Conservation (phyloP, 2,797 vertebrate genomes). For the Limosa lapponica region DNA sequence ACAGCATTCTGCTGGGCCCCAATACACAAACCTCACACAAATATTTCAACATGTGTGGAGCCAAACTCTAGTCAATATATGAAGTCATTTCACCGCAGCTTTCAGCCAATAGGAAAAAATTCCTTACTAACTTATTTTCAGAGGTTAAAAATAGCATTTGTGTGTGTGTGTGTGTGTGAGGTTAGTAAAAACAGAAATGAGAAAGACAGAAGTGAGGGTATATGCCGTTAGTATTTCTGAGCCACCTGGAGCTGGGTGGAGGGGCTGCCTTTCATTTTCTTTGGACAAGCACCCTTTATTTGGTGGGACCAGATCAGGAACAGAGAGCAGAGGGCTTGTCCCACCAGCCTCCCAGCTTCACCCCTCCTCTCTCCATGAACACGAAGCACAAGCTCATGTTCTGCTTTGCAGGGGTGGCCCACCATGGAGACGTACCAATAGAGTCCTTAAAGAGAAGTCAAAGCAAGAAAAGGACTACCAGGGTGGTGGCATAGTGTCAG, state of each 20-base stretch:
- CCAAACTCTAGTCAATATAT: constrained; percentile 30
- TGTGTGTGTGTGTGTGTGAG: not conserved
- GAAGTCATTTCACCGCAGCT: constrained; percentile 17
- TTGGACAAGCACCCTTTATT: constrained; percentile 20
- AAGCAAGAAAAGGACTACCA: not conserved
- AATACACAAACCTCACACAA: constrained; percentile 33
- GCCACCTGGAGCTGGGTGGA: not conserved
- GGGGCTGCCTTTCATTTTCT: not conserved
- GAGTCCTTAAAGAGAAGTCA: not conserved
- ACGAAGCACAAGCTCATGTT: not conserved
- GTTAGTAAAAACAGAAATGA: constrained; percentile 46
- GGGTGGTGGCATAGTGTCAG: not conserved
- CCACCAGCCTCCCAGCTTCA: fast-evolving
- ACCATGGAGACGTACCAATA: not conserved
- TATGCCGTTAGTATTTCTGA: not conserved
- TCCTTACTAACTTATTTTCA: not conserved
- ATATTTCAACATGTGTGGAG: constrained; percentile 33
- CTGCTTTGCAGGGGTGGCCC: not conserved
- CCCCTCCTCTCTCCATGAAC: not conserved
- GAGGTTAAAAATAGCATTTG: constrained; percentile 18
- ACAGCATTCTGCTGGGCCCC: not conserved
- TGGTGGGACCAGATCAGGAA: not conserved
- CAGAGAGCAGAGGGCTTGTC: not conserved
- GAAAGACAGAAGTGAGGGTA: constrained; percentile 18
- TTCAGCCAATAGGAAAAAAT: constrained; percentile 29